phyloP scores from a whole-genome alignment of 1,140 invertebrate genomes.

The Hermetia illucens region DNA sequence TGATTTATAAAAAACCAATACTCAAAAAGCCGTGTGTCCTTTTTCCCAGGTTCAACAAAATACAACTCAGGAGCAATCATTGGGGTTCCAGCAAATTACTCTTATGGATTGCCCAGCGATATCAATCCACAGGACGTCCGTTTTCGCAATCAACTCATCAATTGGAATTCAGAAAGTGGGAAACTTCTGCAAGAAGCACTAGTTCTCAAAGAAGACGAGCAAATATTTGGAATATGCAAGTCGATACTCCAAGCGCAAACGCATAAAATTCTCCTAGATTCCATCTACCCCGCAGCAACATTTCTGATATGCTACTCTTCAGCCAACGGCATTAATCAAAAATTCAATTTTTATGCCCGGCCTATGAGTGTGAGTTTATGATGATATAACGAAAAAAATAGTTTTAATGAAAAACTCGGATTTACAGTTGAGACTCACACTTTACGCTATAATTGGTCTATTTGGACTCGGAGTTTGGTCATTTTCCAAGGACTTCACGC shows the following conservation, averaged over 20 bases:
- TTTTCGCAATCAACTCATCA: conserved; percentile 36
- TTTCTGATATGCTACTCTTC: conserved; percentile 36
- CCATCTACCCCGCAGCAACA: conserved; percentile 30
- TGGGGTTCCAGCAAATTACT: conserved; percentile 49
- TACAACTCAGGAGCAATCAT: conserved; percentile 37
- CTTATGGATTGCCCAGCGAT: conserved; percentile 30
- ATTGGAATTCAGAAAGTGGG: conserved; percentile 45
- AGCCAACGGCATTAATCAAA: conserved; percentile 34
- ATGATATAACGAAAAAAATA: no score
- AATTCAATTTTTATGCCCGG: conserved; percentile 38
- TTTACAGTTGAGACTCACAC: conserved; percentile 30
- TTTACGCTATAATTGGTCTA: conserved; percentile 41
- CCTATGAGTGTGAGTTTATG: conserved; percentile 23
- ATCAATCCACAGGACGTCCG: conserved; percentile 37
- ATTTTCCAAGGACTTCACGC: conserved; percentile 44
- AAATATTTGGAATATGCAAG: conserved; percentile 61
- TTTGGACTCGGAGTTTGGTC: conserved; percentile 46
- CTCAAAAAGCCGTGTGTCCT: not conserved
- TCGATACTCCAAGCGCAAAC: conserved; percentile 47
- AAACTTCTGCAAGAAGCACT: conserved; percentile 45
- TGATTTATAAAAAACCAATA: no score
- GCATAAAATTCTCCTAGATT: conserved; percentile 37
- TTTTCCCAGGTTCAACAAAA: conserved; percentile 17
- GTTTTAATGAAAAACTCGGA: not conserved
- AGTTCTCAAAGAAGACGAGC: conserved; percentile 53